Conservation (phyloP, 2,797 vertebrate species). For the Erithacus rubecula region DNA sequence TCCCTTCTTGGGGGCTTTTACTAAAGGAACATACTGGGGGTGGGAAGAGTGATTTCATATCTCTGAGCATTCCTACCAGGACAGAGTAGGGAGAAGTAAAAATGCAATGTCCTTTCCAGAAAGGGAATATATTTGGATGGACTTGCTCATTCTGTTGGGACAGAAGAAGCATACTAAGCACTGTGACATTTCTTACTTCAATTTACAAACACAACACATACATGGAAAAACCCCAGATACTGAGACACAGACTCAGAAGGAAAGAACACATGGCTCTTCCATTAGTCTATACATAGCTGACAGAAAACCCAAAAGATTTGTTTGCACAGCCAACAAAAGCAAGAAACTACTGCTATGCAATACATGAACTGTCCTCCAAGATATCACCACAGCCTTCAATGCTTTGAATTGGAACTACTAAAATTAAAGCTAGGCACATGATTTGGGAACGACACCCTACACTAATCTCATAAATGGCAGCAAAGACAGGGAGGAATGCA, state of each 20-base stretch:
- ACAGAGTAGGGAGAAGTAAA: background rate
- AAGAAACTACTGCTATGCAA: background rate
- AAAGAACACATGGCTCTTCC: background rate
- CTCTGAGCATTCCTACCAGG: background rate
- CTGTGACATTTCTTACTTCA: background rate
- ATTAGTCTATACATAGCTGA: background rate
- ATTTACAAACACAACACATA: background rate
- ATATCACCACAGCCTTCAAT: background rate
- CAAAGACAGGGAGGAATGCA: background rate
- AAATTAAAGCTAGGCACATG: background rate
- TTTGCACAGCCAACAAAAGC: background rate
- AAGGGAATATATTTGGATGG: background rate
- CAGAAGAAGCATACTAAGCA: background rate
- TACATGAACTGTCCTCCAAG: background rate
- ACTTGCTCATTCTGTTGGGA: background rate
- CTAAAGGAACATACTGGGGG: background rate
- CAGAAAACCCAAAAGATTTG: background rate
- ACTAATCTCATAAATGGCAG: background rate
- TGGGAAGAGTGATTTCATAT: background rate
- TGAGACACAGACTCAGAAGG: background rate
- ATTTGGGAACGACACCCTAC: background rate
- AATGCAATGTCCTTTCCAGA: background rate
- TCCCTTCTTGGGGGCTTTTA: background rate
- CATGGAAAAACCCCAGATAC: background rate
- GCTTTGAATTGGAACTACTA: background rate